These are phyloP conservation scores for Poeciliopsis presidionis DNA, from an alignment of 2,797 vertebrate species.

Conservation along the genomic window DNA sequence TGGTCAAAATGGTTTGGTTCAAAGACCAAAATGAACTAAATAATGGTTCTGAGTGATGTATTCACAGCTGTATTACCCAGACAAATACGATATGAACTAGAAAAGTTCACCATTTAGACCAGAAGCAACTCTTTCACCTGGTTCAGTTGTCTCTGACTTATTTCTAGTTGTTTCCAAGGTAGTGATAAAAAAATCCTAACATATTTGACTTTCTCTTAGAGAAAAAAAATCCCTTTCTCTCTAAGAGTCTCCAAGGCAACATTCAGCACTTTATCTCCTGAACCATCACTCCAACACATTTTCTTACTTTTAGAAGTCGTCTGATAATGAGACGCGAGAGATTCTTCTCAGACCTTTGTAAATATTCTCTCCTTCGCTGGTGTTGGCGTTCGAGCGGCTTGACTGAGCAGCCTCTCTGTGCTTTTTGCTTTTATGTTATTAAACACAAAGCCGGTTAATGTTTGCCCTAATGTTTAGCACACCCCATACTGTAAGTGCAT, in stretches of 20 bases:
- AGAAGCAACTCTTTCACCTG: slow-evolving; percentile 2
- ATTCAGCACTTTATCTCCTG: slow-evolving; percentile 49
- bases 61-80: not conserved
- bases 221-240: slow-evolving; percentile 38
- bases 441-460: slow-evolving; percentile 50
- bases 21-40: not conserved
- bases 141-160: slow-evolving; percentile 6
- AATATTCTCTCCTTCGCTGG: slow-evolving; percentile 19
- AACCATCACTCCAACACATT: slow-evolving; percentile 33
- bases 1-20: not conserved
- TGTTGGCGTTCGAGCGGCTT: slow-evolving; percentile 19
- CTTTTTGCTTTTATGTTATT: slow-evolving; percentile 36
- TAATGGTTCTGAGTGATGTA: not conserved
- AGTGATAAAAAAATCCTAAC: slow-evolving; percentile 12
- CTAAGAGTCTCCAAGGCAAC: slow-evolving; percentile 64
- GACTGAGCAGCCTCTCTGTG: slow-evolving; percentile 21
- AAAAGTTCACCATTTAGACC: not conserved
- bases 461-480: slow-evolving; percentile 28
- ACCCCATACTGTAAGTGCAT: slow-evolving; percentile 40
- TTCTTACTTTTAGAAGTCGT: slow-evolving; percentile 21
- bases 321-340: slow-evolving; percentile 29
- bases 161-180: slow-evolving; percentile 3
- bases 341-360: slow-evolving; percentile 25
- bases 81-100: not conserved
- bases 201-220: slow-evolving; percentile 32